Evolutionary conservation across 2,888 invertebrate species (phyloP), one percentile per base, ranked within the genome.

Genomic region (Agonum fuliginosum): DNA sequence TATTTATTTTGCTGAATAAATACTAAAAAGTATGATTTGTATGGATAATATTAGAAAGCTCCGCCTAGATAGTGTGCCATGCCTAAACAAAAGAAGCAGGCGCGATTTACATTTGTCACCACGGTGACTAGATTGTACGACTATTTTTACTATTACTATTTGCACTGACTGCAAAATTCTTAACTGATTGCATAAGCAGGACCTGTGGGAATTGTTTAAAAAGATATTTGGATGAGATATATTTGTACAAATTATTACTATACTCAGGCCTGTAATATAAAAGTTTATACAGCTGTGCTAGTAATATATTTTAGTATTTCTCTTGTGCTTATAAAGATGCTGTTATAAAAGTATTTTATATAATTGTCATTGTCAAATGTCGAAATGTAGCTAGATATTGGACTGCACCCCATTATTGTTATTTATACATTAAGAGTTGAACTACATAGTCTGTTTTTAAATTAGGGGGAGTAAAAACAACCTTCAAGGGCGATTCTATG

Each of bases 191-290:
- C n/a, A n/a, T 72, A 72, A 46, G 67, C 75, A 75, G 75, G 75
- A 75, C 75, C 75, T 75, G 67, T 72, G 65, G 12, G 6, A 22
- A 70, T 43, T 27, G 46, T 75, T 67, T 46, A 27, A 43, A 73
- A 54, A 20, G 65, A 74, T n/a, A 71, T 72, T 75, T 34, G 75
- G 67, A 75, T 75, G 67, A 70, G 24, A 75, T 75, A 75, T 75
- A 75, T 75, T 75, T 75, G 75, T 75, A 75, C 75, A 75, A 75
- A 75, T 67, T 46, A 75, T 75, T 67, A 75, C 48, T 48, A 75
- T 75, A 75, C 75, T 75, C 75, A 75, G 75, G 75, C 75, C 75
- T 75, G 75, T 75, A 75, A 75, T n/a, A 75, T 75, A 75, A 75
- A 73, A 75, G 34, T 75, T 65, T 75, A 75, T 75, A 75, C 75